Evolutionary conservation across 2,113 vertebrate species (phyloP), one percentile per base, ranked within the genome.

Genomic region (Menura novaehollandiae): DNA sequence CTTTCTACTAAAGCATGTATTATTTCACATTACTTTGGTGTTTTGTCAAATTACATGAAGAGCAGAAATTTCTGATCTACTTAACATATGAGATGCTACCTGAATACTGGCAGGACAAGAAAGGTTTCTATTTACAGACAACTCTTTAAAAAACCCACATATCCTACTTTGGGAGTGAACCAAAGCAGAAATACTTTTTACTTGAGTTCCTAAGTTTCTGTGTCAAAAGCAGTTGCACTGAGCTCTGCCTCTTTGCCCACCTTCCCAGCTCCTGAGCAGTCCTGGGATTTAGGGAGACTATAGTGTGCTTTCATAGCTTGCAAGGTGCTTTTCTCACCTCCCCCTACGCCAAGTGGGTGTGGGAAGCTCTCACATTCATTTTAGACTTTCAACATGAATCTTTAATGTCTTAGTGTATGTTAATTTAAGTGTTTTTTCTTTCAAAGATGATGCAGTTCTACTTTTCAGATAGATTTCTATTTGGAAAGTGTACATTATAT

Each of bases 61-160:
- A 62, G 18, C 59, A 93, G 60, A 71, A 39, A 73, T 66, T 28
- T 76, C 26, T 49, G 18, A 17, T 69, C 37, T 90, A 15, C 19
- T 46, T 85, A 73, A 46, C 7, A 3, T 11, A 32, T 13, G 26
- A 3, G 2, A 5, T 79, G 44, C 78, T 85, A 51, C 19, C 22
- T 51, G 37, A 66, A 41, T 53, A 15, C 44, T 84, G 24, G 37
- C 0, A 6, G 58, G 33, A 83, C 46, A 13, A 24, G 0, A 0
- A 44, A 44, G 11, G 9, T n/a, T 91, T 72, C 49, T 72, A 4
- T 55, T 82, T 89, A 78, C 63, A 82, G 41, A 21, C 7, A 6
- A 35, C 8, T 72, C 39, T 66, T 64, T 44, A 62, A 86, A 67
- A 46, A 81, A 89, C 60, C 7, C 3, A 12, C 7, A 15, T 8